Percentiles rank a stretch among this genome's conserved stretches.
These are phyloP conservation scores for Chalcosyrphus nemorum DNA, from an alignment of 2,888 invertebrate genomes.

Conservation along the genomic window DNA sequence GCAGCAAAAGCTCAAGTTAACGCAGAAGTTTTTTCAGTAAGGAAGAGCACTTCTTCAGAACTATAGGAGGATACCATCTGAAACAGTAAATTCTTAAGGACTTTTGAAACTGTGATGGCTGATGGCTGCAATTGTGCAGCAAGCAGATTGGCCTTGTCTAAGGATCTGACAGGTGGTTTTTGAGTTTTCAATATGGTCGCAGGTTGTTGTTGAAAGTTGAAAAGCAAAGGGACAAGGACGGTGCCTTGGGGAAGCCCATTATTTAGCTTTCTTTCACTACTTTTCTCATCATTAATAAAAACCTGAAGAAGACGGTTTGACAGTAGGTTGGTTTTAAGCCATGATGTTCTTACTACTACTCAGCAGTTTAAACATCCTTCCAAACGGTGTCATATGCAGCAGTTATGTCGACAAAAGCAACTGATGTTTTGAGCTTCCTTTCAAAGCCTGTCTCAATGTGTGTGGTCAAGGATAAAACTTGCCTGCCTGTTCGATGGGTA, in stretches of 20 bases:
- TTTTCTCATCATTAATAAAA: background rate
- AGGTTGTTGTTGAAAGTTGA: background rate
- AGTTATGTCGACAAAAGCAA: background rate
- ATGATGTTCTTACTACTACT: background rate
- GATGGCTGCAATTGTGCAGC: too few species aligned
- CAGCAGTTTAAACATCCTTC: background rate
- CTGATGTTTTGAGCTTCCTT: background rate
- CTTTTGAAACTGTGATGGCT: too few species aligned
- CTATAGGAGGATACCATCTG: too few species aligned
- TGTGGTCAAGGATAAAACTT: background rate
- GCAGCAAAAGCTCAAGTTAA: too few species aligned
- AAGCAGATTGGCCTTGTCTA: too few species aligned
- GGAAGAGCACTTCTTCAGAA: too few species aligned
- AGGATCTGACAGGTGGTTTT: too few species aligned
- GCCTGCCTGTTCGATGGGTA: background rate
- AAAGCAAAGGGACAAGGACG: background rate
- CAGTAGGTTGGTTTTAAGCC: background rate
- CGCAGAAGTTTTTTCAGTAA: too few species aligned
- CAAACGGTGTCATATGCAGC: background rate
- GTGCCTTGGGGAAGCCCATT: background rate
- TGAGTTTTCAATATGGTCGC: too few species aligned
- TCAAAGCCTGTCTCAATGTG: background rate
- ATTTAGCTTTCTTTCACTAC: background rate
- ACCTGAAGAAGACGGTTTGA: background rate
- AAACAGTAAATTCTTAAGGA: too few species aligned